These are phyloP conservation scores for Tapirus indicus DNA, from an alignment of 2,797 vertebrate genomes.

Conservation along the genomic window DNA sequence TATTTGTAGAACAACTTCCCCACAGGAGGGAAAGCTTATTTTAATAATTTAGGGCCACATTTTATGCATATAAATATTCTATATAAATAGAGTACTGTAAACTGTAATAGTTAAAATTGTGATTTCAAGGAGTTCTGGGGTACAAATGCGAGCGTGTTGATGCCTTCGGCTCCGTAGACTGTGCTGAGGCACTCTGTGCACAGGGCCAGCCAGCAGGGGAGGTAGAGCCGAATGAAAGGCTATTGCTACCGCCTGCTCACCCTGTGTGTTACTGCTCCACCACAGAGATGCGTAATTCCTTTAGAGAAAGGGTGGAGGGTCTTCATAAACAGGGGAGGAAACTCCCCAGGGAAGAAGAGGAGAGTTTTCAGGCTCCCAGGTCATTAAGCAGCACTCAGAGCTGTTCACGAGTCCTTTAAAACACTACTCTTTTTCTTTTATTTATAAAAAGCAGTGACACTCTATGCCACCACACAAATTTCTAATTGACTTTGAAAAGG, in stretches of 20 bases:
- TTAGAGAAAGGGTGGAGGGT: background rate
- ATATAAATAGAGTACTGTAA: background rate
- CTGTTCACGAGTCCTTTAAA: background rate
- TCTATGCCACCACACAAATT: background rate
- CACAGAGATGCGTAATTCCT: background rate
- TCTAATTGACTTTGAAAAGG: conserved; percentile 47
- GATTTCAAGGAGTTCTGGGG: background rate
- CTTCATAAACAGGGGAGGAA: background rate
- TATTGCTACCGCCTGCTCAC: rapidly evolving
- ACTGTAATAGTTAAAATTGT: background rate
- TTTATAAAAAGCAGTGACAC: background rate
- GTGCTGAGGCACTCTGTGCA: background rate
- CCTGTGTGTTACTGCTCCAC: background rate
- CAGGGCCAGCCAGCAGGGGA: background rate
- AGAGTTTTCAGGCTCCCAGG: background rate
- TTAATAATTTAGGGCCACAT: background rate
- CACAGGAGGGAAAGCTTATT: background rate
- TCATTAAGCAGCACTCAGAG: background rate
- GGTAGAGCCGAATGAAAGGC: rapidly evolving
- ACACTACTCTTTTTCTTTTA: background rate
- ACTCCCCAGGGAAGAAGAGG: background rate
- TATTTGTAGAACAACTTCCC: background rate
- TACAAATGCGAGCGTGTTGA: background rate
- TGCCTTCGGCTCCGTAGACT: background rate
- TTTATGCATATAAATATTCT: background rate